A percentile compares a stretch with the other conserved stretches of the same genome.
These are phyloP conservation scores for Aegithalos caudatus DNA, from an alignment of 2,113 vertebrate species.

Conservation along the genomic window DNA sequence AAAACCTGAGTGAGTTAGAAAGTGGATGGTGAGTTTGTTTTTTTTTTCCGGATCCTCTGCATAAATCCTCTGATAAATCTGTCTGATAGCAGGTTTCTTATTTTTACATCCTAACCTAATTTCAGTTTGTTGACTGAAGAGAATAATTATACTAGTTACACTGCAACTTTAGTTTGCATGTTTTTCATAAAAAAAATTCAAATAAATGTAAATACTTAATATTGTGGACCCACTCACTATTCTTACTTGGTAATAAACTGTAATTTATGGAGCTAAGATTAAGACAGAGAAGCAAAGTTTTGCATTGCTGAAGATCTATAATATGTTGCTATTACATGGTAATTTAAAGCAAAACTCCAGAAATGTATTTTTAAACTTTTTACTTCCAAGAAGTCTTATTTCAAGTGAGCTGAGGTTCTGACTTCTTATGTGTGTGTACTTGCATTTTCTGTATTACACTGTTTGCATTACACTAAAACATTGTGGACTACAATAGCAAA, in stretches of 20 bases:
- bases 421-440: not conserved
- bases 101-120: not conserved
- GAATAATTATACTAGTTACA: not conserved
- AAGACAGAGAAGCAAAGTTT: not conserved
- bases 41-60: not conserved
- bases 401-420: not conserved
- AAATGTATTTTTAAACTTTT: not conserved
- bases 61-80: not conserved
- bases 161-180: not conserved
- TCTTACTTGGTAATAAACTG: not conserved
- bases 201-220: not conserved
- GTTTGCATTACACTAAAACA: not conserved
- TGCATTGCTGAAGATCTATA: not conserved
- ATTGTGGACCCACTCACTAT: accelerated
- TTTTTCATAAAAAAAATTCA: not conserved
- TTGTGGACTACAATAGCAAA: not conserved
- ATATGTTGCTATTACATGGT: not conserved
- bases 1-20: not conserved
- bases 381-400: not conserved
- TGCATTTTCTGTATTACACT: not conserved
- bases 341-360: not conserved
- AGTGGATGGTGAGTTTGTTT: not conserved
- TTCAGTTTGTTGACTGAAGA: not conserved
- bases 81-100: not conserved
- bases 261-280: not conserved